These are phyloP conservation scores for Callimorpha dominula DNA, from an alignment of 2,888 invertebrate genomes.

Conservation along the genomic window DNA sequence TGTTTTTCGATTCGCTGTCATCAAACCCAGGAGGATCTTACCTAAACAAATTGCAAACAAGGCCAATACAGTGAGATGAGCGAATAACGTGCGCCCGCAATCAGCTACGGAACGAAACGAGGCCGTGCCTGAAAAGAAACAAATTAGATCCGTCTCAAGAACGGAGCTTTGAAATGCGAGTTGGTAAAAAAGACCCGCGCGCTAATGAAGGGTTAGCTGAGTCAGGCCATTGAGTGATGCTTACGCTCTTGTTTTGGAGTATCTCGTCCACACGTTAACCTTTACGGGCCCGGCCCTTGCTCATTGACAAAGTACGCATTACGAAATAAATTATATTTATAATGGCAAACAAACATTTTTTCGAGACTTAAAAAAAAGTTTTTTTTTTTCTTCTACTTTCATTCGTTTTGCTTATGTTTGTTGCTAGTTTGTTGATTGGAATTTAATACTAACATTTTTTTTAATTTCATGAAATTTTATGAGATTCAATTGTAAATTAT, in stretches of 20 bases:
- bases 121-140: slow-evolving; percentile 81
- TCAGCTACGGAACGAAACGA: slow-evolving; percentile 70
- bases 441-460: too few relatives aligned
- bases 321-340: background rate
- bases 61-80: slow-evolving; percentile 66
- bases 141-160: slow-evolving; percentile 83
- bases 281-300: slow-evolving; percentile 24
- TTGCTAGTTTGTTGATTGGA: too few relatives aligned
- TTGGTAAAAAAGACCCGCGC: slow-evolving; percentile 69
- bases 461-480: too few relatives aligned
- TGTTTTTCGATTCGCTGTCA: slow-evolving; percentile 47
- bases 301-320: slow-evolving; percentile 25
- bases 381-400: too few relatives aligned
- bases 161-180: slow-evolving; percentile 73
- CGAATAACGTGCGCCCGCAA: slow-evolving; percentile 71
- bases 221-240: slow-evolving; percentile 41
- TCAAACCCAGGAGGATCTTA: slow-evolving; percentile 58
- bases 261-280: slow-evolving; percentile 26
- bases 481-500: too few relatives aligned
- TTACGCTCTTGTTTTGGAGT: slow-evolving; percentile 33
- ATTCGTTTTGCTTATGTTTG: too few relatives aligned
- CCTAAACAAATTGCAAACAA: slow-evolving; percentile 72
- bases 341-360: too few relatives aligned
- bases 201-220: slow-evolving; percentile 79
- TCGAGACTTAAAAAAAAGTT: too few relatives aligned